These are phyloP conservation scores for Cyaniris semiargus DNA, from an alignment of 2,888 invertebrate genomes.

Conservation along the genomic window DNA sequence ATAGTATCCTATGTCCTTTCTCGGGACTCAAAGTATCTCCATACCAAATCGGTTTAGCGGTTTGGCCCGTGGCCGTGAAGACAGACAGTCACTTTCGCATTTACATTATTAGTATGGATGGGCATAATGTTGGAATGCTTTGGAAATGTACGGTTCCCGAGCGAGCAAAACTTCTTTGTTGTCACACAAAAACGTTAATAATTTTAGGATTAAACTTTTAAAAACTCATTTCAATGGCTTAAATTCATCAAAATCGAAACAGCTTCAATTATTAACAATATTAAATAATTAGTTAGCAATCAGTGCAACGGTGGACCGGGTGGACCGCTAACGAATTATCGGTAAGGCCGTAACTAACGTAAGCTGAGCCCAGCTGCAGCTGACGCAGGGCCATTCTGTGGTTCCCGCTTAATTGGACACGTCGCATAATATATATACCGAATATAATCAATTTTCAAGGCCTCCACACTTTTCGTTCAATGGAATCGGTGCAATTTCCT, in stretches of 20 bases:
- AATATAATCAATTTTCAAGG: slow-evolving; percentile 8
- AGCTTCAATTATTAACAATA: neutral
- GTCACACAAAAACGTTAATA: too few species aligned
- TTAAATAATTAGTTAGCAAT: neutral
- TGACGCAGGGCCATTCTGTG: neutral
- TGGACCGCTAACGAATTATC: slow-evolving; percentile 1
- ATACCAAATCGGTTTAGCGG: too few species aligned
- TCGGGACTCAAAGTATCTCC: too few species aligned
- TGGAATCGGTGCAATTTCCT: neutral
- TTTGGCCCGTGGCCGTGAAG: too few species aligned
- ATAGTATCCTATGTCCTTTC: too few species aligned
- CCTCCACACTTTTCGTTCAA: neutral
- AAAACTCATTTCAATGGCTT: too few species aligned
- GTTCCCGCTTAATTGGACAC: slow-evolving; percentile 20
- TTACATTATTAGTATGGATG: too few species aligned
- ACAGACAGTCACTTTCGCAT: too few species aligned
- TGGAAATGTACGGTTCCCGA: too few species aligned
- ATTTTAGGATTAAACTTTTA: too few species aligned
- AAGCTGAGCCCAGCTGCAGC: slow-evolving; percentile 10
- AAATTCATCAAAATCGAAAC: neutral
- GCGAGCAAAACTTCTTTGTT: too few species aligned
- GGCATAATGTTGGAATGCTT: too few species aligned
- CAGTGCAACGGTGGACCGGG: neutral
- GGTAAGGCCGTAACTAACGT: neutral
- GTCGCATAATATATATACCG: neutral